phyloP scores from a whole-genome alignment of 2,888 invertebrate genomes.

The Agrotis puta region DNA sequence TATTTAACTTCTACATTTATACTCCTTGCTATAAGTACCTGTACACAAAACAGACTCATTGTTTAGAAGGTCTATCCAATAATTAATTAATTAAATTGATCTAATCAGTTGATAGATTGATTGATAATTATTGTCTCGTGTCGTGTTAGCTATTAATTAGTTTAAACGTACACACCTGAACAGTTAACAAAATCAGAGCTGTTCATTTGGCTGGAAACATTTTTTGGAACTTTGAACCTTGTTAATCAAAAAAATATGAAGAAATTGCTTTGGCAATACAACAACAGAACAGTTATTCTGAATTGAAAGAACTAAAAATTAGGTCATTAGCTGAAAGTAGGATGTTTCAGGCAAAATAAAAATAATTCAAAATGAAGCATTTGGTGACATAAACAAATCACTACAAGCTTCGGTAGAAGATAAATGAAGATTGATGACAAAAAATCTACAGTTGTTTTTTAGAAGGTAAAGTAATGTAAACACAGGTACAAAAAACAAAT shows the following conservation, averaged over 20 bases:
- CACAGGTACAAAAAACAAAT: not conserved
- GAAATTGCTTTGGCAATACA: not conserved
- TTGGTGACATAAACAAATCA: not conserved
- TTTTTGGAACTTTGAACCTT: not conserved
- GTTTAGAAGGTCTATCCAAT: slow-evolving; percentile 27
- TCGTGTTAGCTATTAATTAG: slow-evolving; percentile 54
- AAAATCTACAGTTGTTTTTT: no score
- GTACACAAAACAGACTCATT: slow-evolving; percentile 25
- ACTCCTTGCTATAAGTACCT: not conserved
- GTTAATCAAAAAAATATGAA: not conserved
- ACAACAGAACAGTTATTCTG: no score
- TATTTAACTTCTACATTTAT: no score
- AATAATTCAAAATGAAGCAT: not conserved
- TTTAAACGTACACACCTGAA: slow-evolving; percentile 18
- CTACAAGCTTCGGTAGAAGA: not conserved
- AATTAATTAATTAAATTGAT: slow-evolving; percentile 55
- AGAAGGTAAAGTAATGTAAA: not conserved
- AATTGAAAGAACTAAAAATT: not conserved
- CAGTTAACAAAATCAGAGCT: not conserved
- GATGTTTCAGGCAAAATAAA: not conserved
- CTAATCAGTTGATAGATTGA: slow-evolving; percentile 59
- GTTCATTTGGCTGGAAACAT: not conserved
- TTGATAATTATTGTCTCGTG: slow-evolving; percentile 49
- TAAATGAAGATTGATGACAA: not conserved
- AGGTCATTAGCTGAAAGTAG: not conserved